These are phyloP conservation scores for Tinea semifulvella DNA, from an alignment of 2,888 invertebrate species.

Conservation along the genomic window DNA sequence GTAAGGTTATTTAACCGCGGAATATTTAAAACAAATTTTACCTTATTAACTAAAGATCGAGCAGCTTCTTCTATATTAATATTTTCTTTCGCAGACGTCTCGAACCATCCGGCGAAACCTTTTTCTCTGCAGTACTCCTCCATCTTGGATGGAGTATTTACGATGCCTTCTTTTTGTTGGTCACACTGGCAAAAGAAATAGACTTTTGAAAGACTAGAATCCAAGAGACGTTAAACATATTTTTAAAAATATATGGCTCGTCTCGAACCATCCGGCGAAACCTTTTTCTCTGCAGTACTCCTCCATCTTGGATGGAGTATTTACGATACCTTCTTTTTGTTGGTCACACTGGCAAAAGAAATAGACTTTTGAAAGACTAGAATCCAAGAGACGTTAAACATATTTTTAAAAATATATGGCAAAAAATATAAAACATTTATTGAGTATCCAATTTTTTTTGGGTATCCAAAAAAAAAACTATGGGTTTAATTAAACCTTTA, in stretches of 20 bases:
- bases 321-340: conserved; percentile 88
- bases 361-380: background rate
- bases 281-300: conserved; percentile 92
- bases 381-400: too few relatives aligned
- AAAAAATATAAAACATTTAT: background rate
- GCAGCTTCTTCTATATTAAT: conserved; percentile 97
- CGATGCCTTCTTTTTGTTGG: conserved; percentile 88
- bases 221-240: too few relatives aligned
- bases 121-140: conserved; percentile 93
- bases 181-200: conserved; percentile 82
- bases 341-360: conserved; percentile 78
- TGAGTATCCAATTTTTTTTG: too few relatives aligned
- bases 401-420: background rate
- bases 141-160: conserved; percentile 85
- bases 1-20: too few relatives aligned
- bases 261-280: conserved; percentile 95
- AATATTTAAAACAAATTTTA: conserved; percentile 34
- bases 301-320: conserved; percentile 85
- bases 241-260: too few relatives aligned
- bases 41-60: conserved; percentile 89
- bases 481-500: too few relatives aligned
- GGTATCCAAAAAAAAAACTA: too few relatives aligned
- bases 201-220: too few relatives aligned
- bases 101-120: conserved; percentile 94
- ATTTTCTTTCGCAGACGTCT: conserved; percentile 96